A percentile compares a stretch with the other conserved stretches of the same genome.
Conservation (phyloP, 2,888 invertebrate genomes). For the Parthenolecanium corni region DNA sequence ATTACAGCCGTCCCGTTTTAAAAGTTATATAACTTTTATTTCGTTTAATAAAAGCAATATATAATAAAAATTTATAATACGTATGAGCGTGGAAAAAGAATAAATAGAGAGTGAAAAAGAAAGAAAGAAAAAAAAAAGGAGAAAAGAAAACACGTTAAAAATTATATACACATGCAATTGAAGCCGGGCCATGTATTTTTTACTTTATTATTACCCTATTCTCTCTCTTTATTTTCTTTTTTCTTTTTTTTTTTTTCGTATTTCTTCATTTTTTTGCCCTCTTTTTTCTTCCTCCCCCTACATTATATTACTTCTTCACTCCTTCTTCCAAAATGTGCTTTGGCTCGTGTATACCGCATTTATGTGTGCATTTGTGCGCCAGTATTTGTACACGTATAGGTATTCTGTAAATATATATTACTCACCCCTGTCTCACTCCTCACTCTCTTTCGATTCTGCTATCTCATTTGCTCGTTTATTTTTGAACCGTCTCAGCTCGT, state of each 20-base stretch:
- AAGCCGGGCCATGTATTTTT: conserved; percentile 25
- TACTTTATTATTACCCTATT: conserved; percentile 27
- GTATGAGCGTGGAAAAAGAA: background rate
- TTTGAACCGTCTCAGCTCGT: background rate
- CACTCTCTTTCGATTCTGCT: background rate
- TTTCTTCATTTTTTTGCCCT: background rate
- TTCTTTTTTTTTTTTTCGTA: background rate
- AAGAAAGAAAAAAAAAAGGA: background rate
- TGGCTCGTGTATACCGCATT: background rate
- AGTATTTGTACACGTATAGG: too few relatives aligned
- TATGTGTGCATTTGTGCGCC: background rate
- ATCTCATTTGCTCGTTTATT: background rate
- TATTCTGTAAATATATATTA: too few relatives aligned
- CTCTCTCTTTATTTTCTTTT: conserved; percentile 6
- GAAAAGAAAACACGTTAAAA: conserved; percentile 13
- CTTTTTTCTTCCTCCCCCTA: background rate
- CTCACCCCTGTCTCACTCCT: too few relatives aligned
- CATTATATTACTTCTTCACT: background rate
- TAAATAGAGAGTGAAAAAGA: too few relatives aligned
- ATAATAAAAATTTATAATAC: conserved; percentile 26
- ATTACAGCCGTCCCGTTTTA: conserved; percentile 25
- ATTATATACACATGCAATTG: conserved; percentile 28
- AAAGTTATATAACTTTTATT: conserved; percentile 28
- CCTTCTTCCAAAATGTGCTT: background rate
- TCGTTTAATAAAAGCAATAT: conserved; percentile 27